These are phyloP conservation scores for Drosophila pseudotalamancana DNA, from an alignment of 2,888 invertebrate species.

Conservation along the genomic window DNA sequence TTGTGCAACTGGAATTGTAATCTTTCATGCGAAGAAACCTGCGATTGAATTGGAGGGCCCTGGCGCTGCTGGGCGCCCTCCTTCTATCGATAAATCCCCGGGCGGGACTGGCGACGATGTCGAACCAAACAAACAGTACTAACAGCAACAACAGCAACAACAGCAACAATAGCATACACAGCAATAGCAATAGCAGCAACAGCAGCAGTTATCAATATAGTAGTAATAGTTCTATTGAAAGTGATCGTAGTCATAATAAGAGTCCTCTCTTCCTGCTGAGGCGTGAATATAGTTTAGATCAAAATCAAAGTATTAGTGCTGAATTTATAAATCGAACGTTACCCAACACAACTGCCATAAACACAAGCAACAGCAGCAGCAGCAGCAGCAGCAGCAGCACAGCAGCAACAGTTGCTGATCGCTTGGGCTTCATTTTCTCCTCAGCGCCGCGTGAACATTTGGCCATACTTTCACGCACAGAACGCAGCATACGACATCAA, in stretches of 20 bases:
- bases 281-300: slow-evolving; percentile 69
- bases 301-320: slow-evolving; percentile 78
- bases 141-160: slow-evolving; percentile 20
- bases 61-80: slow-evolving; percentile 85
- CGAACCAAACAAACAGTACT: slow-evolving; percentile 39
- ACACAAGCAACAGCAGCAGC: slow-evolving; percentile 31
- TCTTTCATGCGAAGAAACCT: slow-evolving; percentile 84
- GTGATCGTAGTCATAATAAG: slow-evolving; percentile 74
- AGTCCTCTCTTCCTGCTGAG: slow-evolving; percentile 49
- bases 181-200: slow-evolving; percentile 15
- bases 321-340: slow-evolving; percentile 68
- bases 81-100: slow-evolving; percentile 83
- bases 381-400: slow-evolving; percentile 36
- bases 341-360: slow-evolving; percentile 51
- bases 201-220: slow-evolving; percentile 44
- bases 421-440: slow-evolving; percentile 67
- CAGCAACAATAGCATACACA: slow-evolving; percentile 16
- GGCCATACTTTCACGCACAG: slow-evolving; percentile 82
- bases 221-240: slow-evolving; percentile 66
- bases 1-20: slow-evolving; percentile 51
- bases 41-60: slow-evolving; percentile 84
- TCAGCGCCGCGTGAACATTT: slow-evolving; percentile 65
- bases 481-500: slow-evolving; percentile 82
- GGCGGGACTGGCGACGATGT: slow-evolving; percentile 74
- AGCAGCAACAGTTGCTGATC: slow-evolving; percentile 39